Evolutionary conservation across 2,113 vertebrate genomes (phyloP).

Genomic region (Isichthys henryi): DNA sequence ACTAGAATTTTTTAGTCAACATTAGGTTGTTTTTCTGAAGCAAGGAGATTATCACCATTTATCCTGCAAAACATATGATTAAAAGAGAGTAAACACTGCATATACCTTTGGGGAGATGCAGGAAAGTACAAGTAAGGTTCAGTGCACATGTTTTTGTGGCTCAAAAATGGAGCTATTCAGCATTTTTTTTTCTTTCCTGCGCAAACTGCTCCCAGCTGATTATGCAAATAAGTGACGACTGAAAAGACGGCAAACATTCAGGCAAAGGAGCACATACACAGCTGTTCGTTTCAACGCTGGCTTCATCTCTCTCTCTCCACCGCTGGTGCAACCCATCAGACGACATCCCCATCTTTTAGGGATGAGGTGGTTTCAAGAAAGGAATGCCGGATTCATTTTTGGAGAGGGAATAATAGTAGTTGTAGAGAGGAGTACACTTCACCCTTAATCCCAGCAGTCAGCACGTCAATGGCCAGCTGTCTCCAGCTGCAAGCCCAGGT

Average conservation of each 20-base stretch:
- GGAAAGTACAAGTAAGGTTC: background rate
- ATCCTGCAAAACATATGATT: background rate
- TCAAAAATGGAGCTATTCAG: constrained; percentile 21
- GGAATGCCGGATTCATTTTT: background rate
- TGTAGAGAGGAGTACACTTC: background rate
- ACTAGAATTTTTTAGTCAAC: constrained; percentile 17
- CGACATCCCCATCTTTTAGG: background rate
- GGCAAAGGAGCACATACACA: background rate
- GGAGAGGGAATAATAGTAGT: background rate
- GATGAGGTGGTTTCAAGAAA: background rate
- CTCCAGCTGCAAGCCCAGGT: background rate
- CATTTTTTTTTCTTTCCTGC: constrained; percentile 16
- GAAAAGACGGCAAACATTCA: constrained; percentile 23
- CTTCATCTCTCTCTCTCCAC: background rate
- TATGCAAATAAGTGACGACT: constrained; percentile 36
- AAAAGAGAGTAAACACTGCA: background rate
- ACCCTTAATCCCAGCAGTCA: background rate
- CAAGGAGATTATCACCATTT: background rate
- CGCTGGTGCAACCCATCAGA: background rate
- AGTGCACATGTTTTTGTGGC: background rate
- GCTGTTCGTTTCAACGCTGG: background rate
- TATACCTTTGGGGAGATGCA: background rate
- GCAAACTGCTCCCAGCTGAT: constrained; percentile 26
- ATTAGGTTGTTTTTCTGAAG: background rate
- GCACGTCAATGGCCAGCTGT: background rate